Percentiles rank a stretch among this genome's conserved stretches.
Conservation (phyloP, 2,113 vertebrate species). For the Struthidea cinerea region DNA sequence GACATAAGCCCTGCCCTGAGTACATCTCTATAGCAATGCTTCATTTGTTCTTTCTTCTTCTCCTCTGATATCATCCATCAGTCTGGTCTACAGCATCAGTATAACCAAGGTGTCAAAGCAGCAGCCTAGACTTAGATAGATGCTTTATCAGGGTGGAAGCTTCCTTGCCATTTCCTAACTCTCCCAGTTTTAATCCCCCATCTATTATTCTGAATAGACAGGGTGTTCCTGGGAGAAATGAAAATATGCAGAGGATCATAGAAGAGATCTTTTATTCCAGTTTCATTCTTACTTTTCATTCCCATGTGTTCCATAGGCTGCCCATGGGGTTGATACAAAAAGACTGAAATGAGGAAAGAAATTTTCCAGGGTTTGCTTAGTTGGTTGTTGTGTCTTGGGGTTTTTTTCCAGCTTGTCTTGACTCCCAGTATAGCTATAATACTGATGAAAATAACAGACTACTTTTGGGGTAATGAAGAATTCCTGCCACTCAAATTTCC, state of each 20-base stretch:
- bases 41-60: background rate
- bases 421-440: background rate
- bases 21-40: background rate
- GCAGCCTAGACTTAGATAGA: background rate
- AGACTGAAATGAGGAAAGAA: background rate
- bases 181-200: background rate
- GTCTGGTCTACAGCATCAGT: background rate
- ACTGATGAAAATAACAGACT: background rate
- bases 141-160: background rate
- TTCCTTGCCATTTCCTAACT: background rate
- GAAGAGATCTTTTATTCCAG: background rate
- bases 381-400: background rate
- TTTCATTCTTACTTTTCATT: background rate
- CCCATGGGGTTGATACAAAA: background rate
- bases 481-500: background rate
- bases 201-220: background rate
- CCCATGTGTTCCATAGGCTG: background rate
- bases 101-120: background rate
- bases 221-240: background rate
- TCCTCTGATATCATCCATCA: background rate
- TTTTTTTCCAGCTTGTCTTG: background rate
- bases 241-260: background rate
- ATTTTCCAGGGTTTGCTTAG: background rate
- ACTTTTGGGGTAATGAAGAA: background rate
- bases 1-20: background rate